Base-by-base conservation (phyloP, 2,888 invertebrate species). In the Dryococelus australis region DNA sequence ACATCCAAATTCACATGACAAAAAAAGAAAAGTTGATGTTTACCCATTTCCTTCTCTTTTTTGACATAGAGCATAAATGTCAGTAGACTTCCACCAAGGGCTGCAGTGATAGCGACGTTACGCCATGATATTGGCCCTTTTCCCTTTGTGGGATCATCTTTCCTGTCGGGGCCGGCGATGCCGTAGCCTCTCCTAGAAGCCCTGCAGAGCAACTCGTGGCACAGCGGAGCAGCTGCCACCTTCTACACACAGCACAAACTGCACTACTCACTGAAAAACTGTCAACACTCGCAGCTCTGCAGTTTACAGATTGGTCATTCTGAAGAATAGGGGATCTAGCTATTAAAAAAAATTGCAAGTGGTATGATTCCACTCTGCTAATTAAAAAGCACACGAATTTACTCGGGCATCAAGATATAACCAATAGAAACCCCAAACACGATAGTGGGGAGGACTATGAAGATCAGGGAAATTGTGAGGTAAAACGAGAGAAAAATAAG, bases 121-220 rank as follows among this genome's bases (percentile, higher is more conserved):
- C 95, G 96, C 98, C 98, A 98, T 89, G 97, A 95, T 90, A 98
- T 94, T 0, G 97, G 97, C 0, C 94, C 94, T 89, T 94, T 83
- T 20, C 83, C 83, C 43, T 83, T 83, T 35, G 35, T 27, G 12
- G 83, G 83, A 9, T 83, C 83, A 24, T 13, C 93, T 24, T 92
- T 92, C 90, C 91, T 91, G 1, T 91, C 91, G 3, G 91, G 89
- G 35, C 65, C 65, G 8, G 24, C 65, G n/a, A 65, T 65, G 65
- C 65, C n/a, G 65, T 65, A 65, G 65, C 65, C 83, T 83, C 28
- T 27, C 28, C 83, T 83, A 12, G 16, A 83, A 91, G 91, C 87
- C 90, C 92, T 85, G 91, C 90, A 84, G 91, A 92, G 91, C 92
- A 92, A 90, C 91, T 92, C 90, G 92, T 91, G 92, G 92, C 92